A percentile compares a stretch with the other conserved stretches of the same genome.
Evolutionary conservation across 2,797 vertebrate genomes (phyloP).

Genomic region (Acridotheres tristis): DNA sequence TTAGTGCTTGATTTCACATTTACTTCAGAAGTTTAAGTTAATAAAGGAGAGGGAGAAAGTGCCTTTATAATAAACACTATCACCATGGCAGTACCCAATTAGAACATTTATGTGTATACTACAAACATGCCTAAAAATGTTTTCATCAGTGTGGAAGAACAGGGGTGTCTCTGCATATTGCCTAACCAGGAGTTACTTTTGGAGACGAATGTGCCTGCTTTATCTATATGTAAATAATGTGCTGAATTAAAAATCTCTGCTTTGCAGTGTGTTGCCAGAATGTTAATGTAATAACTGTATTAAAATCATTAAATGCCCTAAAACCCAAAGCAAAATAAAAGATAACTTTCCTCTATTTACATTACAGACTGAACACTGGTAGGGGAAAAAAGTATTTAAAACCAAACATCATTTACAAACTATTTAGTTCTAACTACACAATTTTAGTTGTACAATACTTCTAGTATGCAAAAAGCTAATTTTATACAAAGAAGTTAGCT

Average conservation of each 20-base stretch:
- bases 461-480: neutral
- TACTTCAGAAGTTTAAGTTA: neutral
- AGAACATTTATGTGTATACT: accelerated
- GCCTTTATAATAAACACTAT: neutral
- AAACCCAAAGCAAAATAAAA: neutral
- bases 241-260: neutral
- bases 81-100: neutral
- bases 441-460: neutral
- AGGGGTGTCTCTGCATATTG: neutral
- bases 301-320: neutral
- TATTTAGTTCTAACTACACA: neutral
- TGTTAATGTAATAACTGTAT: neutral
- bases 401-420: neutral
- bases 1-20: neutral
- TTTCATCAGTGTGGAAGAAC: neutral
- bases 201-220: neutral
- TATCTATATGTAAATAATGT: neutral
- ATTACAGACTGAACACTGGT: neutral
- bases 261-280: neutral
- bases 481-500: neutral
- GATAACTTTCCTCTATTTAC: neutral
- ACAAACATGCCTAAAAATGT: neutral
- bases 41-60: neutral
- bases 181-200: neutral
- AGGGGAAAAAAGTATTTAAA: neutral